Percentiles rank a stretch among this genome's conserved stretches.
These are phyloP conservation scores for Lithophane ornitopus DNA, from an alignment of 2,888 invertebrate species.

Conservation along the genomic window DNA sequence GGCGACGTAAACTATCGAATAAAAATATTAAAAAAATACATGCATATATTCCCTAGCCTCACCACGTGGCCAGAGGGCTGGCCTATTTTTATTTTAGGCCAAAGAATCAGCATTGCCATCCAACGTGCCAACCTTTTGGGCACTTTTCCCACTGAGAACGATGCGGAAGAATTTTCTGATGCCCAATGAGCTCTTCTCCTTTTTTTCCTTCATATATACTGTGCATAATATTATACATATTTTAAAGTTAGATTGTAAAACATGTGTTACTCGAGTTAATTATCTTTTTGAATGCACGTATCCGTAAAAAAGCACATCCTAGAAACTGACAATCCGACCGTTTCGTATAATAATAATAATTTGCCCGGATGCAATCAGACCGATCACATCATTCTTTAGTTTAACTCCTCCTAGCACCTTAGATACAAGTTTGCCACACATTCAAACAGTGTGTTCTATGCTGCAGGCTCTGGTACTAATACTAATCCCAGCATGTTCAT, in stretches of 20 bases:
- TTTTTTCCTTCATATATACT: too few species aligned
- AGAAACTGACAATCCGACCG: background rate
- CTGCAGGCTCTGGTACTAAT: constrained; percentile 36
- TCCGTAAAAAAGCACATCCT: background rate
- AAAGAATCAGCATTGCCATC: background rate
- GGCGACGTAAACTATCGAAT: too few species aligned
- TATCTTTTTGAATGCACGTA: background rate
- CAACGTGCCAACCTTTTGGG: too few species aligned
- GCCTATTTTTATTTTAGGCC: background rate
- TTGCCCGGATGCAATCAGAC: background rate
- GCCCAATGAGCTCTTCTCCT: too few species aligned
- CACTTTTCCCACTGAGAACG: too few species aligned
- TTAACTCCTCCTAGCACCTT: background rate
- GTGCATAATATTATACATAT: too few species aligned
- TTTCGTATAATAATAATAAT: background rate
- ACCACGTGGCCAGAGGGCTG: background rate
- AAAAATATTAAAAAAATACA: too few species aligned
- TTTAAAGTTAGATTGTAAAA: too few species aligned
- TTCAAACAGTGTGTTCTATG: constrained; percentile 45
- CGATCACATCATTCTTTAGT: background rate
- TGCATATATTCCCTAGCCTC: too few species aligned
- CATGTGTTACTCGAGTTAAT: too few species aligned
- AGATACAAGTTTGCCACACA: background rate
- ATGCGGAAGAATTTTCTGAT: too few species aligned
- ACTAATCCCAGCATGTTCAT: constrained; percentile 62